Evolutionary conservation across 1,140 invertebrate species (phyloP), one percentile per base, ranked within the genome.

Genomic region (Drosophila pruinosa): DNA sequence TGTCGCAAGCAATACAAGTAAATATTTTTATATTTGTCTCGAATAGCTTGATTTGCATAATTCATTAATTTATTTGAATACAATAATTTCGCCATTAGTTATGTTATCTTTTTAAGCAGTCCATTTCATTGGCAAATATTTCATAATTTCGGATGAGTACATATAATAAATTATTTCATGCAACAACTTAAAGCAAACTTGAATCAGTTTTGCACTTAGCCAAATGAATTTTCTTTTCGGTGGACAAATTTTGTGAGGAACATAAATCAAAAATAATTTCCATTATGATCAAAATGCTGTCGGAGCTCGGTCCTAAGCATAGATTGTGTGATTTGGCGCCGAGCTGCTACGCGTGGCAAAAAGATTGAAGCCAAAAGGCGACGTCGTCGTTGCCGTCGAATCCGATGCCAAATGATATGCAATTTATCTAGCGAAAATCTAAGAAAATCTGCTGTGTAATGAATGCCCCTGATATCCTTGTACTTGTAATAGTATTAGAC

Each of bases 361-460:
- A 50, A 28, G 47, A 50, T 31, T 31, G 43, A 58, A 50, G 63
- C 53, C 48, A 62, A 50, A 39, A 15, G 59, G 26, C 17, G 50
- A 53, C 19, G 48, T 10, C 21, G 41, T 21, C 10, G 41, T n/a
- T 5, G 41, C 2, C 8, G 39, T 15, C 1, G 38, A 82, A 82
- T 74, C 76, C 78, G 79, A 78, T 78, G 78, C 34, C 79, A 83
- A 88, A 86, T 86, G 82, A 88, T 88, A 86, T 88, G 82, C 82
- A 82, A 86, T 86, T 86, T 88, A 86, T 86, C 82, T 78, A 65
- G 57, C 38, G 72, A 67, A 73, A 88, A 86, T 86, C 82, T 88
- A 70, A 75, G 72, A 68, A 81, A 73, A 88, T 88, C 75, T 88
- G 78, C 82, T 88, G 75, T 61, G 78, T 86, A 86, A 86, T 86